These are phyloP conservation scores for Lota lota DNA, from an alignment of 2,113 vertebrate species.

Conservation along the genomic window DNA sequence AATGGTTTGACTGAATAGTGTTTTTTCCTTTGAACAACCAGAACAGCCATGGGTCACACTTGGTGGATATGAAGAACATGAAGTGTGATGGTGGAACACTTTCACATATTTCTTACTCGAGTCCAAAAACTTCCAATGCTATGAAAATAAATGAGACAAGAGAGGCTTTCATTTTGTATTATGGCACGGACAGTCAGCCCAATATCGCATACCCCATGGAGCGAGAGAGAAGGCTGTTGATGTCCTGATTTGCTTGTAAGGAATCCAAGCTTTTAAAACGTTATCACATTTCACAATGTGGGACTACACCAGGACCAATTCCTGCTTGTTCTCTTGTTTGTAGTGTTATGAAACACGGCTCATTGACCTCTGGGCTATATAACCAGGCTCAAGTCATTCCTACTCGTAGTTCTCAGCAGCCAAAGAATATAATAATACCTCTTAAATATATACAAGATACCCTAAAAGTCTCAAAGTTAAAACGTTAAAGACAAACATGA, in stretches of 20 bases:
- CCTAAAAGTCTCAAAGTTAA: not conserved
- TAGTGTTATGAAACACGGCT: conserved; percentile 21
- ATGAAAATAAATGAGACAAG: not conserved
- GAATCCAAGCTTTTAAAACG: not conserved
- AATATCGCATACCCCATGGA: too few relatives aligned
- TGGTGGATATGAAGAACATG: too few relatives aligned
- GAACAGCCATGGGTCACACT: too few relatives aligned
- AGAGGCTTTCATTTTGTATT: too few relatives aligned
- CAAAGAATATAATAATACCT: not conserved
- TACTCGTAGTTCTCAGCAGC: not conserved
- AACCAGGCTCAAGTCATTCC: not conserved
- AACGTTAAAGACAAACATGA: conserved; percentile 14
- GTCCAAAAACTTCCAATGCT: too few relatives aligned
- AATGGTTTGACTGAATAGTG: too few relatives aligned
- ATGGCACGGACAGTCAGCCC: too few relatives aligned
- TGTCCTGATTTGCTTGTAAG: not conserved
- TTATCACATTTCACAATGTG: conserved; percentile 22
- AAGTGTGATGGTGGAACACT: too few relatives aligned
- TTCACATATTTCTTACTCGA: too few relatives aligned
- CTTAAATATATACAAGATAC: not conserved
- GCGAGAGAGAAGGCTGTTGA: too few relatives aligned
- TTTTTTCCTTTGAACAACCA: too few relatives aligned
- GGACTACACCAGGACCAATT: conserved; percentile 6
- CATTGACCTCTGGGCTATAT: conserved; percentile 7
- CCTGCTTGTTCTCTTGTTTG: not conserved